phyloP scores from a whole-genome alignment of 2,888 invertebrate species.

The Cylloceria caligata region DNA sequence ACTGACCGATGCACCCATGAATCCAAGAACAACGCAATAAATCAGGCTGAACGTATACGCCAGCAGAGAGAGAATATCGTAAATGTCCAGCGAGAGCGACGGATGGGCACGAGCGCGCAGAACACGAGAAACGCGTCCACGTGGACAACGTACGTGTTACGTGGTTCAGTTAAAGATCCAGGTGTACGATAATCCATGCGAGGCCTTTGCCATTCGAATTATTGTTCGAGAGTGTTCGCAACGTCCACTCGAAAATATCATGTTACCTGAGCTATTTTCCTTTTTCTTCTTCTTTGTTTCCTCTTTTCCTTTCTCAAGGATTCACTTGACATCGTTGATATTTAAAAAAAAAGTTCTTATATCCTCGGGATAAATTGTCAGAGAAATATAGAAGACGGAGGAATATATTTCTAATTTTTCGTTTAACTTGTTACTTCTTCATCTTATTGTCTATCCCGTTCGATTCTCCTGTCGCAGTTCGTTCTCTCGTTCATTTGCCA shows the following conservation, averaged over 20 bases:
- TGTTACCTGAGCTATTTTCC: conserved; percentile 56
- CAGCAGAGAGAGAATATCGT: conserved; percentile 62
- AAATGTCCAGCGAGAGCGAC: conserved; percentile 64
- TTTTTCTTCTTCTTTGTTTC: conserved; percentile 28
- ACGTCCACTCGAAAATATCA: conserved; percentile 53
- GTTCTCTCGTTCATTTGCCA: conserved; percentile 32
- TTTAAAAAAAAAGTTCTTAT: conserved; percentile 34
- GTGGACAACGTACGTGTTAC: conserved; percentile 54
- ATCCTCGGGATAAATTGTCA: conserved; percentile 19
- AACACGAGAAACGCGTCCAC: conserved; percentile 53
- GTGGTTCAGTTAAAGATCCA: conserved; percentile 58
- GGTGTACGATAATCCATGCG: conserved; percentile 63
- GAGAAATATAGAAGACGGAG: conserved; percentile 5
- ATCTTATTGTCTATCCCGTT: conserved; percentile 40
- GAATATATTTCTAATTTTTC: conserved; percentile 17
- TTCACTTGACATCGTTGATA: conserved; percentile 43
- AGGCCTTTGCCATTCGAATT: conserved; percentile 58
- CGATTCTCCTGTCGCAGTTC: conserved; percentile 39
- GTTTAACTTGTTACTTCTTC: conserved; percentile 12
- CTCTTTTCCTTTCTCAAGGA: not conserved
- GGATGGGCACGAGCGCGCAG: conserved; percentile 55
- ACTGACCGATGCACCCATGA: conserved; percentile 61
- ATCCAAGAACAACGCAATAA: conserved; percentile 61
- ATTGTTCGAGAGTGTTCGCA: conserved; percentile 51
- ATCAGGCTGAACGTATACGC: conserved; percentile 53